Percentiles rank a stretch among this genome's conserved stretches.
phyloP scores from a whole-genome alignment of 1,140 invertebrate species.

The Asobara japonica region DNA sequence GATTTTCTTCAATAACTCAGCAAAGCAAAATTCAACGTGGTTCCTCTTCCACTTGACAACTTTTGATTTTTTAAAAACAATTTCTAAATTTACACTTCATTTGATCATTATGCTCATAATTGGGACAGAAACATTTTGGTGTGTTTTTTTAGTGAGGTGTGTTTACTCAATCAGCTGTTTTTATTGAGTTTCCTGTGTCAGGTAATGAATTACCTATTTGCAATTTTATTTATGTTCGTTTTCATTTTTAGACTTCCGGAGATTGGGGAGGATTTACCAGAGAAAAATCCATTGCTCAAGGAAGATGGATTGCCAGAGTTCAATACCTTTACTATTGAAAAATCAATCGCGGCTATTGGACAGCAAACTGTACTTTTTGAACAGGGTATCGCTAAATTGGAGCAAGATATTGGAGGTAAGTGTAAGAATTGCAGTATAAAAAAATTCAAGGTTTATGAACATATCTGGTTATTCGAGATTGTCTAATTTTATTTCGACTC shows the following conservation, averaged over 20 bases:
- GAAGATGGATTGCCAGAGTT: conserved; percentile 82
- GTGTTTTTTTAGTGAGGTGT: too few relatives aligned
- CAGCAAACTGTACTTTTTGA: conserved; percentile 87
- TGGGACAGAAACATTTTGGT: too few relatives aligned
- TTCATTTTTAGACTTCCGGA: conserved; percentile 82
- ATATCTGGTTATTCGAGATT: neutral
- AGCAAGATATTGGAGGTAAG: conserved; percentile 57
- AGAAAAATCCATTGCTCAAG: conserved; percentile 79
- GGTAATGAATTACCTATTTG: too few relatives aligned
- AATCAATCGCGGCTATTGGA: conserved; percentile 82
- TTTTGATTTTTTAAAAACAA: too few relatives aligned
- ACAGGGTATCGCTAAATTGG: conserved; percentile 74
- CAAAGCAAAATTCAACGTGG: too few relatives aligned
- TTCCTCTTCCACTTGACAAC: too few relatives aligned
- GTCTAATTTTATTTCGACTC: too few relatives aligned
- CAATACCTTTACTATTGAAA: conserved; percentile 81
- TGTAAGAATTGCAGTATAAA: neutral
- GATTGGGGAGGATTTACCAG: conserved; percentile 82
- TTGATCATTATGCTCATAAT: too few relatives aligned
- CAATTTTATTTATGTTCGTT: conserved; percentile 9
- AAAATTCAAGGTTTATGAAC: conserved; percentile 7
- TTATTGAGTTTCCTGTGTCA: too few relatives aligned
- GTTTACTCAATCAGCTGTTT: conserved; percentile 3
- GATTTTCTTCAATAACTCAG: too few relatives aligned
- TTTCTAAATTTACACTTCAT: too few relatives aligned